Evolutionary conservation across 2,888 invertebrate genomes (phyloP), one percentile per base, ranked within the genome.

Genomic region (Ochropleura leucogaster): DNA sequence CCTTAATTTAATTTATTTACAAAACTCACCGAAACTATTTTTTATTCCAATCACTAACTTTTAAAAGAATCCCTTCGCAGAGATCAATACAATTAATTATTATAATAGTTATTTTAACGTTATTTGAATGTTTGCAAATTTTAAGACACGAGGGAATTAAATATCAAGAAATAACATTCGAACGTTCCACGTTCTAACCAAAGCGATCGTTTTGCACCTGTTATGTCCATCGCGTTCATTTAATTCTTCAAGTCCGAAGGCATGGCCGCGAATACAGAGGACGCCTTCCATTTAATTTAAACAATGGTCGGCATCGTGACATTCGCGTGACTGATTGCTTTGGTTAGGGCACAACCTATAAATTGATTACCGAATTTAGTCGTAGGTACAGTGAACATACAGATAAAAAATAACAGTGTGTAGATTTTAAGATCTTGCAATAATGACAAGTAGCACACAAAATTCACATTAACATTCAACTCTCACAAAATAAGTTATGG

Each of bases 1-100:
- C 60, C 66, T 80, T 77, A 79, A 42, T 67, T 59, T 59, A 53
- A 16, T 51, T 53, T 72, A 77, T 81, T 72, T 81, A 81, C 66
- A 83, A 55, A 66, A 60, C 53, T 60, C 8, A n/a, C 69, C 62
- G 18, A 59, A 66, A 44, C 20, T 62, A 53, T n/a, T 10, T 18
- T 44, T 12, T 42, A 62, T 12, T 49, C 20, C 5, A 70, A 62
- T 72, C 49, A 84, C 59, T 72, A 74, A 74, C 53, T 65, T 68
- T 68, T 51, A 74, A 12, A 72, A 74, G 47, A 71, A 68, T 66
- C 12, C 46, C 59, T n/a, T 53, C 8, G 40, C 46, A 49, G 51
- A 71, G 30, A 65, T 71, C 40, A 74, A 49, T 66, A 5, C 46
- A n/a, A 40, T 14, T 63, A 67, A 18, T 63, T 30, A 40, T 8